Conservation (phyloP, 2,888 invertebrate species). For the Drosophila meridiana region DNA sequence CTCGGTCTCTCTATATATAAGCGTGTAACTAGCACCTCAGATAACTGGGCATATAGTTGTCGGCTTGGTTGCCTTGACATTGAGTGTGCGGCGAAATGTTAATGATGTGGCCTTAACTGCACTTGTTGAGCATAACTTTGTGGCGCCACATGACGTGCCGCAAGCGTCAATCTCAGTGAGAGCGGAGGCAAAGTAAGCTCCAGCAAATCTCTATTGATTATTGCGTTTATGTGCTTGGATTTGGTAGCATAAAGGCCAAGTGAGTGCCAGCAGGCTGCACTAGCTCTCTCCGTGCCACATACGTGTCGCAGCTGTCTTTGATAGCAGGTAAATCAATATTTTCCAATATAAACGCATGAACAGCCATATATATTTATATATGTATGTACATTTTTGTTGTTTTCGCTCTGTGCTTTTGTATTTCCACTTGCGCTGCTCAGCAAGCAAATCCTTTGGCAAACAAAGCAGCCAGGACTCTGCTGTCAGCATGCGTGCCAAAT, state of each 20-base stretch:
- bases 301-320: constrained; percentile 70
- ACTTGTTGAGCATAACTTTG: constrained; percentile 66
- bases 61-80: constrained; percentile 57
- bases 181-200: constrained; percentile 35
- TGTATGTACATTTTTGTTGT: constrained; percentile 13
- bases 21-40: background rate
- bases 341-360: constrained; percentile 75
- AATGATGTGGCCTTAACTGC: constrained; percentile 74
- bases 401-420: constrained; percentile 15
- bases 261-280: constrained; percentile 3
- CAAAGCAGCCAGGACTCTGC: constrained; percentile 45
- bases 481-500: constrained; percentile 55
- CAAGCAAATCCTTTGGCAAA: constrained; percentile 58
- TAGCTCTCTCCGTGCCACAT: constrained; percentile 14
- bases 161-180: constrained; percentile 39
- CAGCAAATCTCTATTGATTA: constrained; percentile 74
- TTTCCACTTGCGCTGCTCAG: constrained; percentile 18
- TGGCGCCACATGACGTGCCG: constrained; percentile 30
- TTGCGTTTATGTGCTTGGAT: constrained; percentile 63
- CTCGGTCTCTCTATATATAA: background rate
- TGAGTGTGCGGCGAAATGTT: constrained; percentile 62
- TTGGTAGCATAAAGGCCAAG: constrained; percentile 36
- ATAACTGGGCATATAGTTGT: constrained; percentile 11
- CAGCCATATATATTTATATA: constrained; percentile 43
- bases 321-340: constrained; percentile 80